Evolutionary conservation across 2,797 vertebrate genomes (phyloP).

Genomic region (Anolis apletophallus): DNA sequence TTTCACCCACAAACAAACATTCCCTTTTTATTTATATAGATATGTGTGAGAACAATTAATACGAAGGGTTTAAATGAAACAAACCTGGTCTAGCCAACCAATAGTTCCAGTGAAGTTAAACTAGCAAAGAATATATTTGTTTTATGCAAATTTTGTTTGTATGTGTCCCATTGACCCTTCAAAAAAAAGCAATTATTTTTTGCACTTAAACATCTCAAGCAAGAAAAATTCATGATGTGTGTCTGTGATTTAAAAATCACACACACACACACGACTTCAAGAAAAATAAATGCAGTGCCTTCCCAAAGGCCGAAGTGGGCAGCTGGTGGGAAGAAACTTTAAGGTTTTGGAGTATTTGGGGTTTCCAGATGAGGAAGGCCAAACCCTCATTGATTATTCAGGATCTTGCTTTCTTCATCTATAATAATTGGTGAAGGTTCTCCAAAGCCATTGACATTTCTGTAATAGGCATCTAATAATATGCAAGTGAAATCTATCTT

Average conservation of each 20-base stretch:
- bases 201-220: constrained; percentile 16
- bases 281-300: too few relatives aligned
- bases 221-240: constrained; percentile 51
- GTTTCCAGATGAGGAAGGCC: constrained; percentile 6
- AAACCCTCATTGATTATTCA: constrained; percentile 27
- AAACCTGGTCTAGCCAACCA: constrained; percentile 82
- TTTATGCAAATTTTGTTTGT: too few relatives aligned
- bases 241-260: too few relatives aligned
- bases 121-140: too few relatives aligned
- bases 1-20: too few relatives aligned
- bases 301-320: too few relatives aligned
- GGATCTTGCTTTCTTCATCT: constrained; percentile 50
- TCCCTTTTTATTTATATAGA: too few relatives aligned
- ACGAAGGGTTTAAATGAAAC: constrained; percentile 66
- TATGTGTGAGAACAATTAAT: constrained; percentile 78
- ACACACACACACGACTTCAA: too few relatives aligned
- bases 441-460: neutral
- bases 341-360: too few relatives aligned
- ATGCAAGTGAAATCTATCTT: constrained; percentile 1
- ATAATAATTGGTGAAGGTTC: constrained; percentile 41
- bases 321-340: too few relatives aligned
- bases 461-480: constrained; percentile 15
- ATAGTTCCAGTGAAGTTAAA: constrained; percentile 78
- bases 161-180: constrained; percentile 40
- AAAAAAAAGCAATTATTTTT: constrained; percentile 50